A percentile compares a stretch with the other conserved stretches of the same genome.
phyloP scores from a whole-genome alignment of 2,888 invertebrate species.

The Frankliniella fusca region DNA sequence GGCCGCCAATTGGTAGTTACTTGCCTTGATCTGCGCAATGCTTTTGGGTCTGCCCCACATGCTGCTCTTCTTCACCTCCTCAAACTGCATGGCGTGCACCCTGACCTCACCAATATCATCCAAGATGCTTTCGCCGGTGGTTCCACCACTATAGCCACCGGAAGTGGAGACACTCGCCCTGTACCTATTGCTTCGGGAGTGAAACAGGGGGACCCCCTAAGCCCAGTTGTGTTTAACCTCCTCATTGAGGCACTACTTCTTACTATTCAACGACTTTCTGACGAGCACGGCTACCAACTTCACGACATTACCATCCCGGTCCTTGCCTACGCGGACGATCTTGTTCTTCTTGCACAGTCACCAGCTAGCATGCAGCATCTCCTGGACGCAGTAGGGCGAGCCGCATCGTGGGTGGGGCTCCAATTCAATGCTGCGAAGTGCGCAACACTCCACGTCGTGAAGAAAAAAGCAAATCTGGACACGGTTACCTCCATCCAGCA shows the following conservation, averaged over 20 bases:
- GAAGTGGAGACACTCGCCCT: not conserved
- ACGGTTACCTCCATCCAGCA: not conserved
- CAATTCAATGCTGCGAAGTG: constrained; percentile 43
- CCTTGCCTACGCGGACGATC: constrained; percentile 40
- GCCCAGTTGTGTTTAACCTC: no score
- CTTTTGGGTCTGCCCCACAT: not conserved
- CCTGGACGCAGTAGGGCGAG: constrained; percentile 12
- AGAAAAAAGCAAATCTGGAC: not conserved
- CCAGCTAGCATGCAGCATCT: constrained; percentile 4
- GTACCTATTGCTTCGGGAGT: constrained; percentile 35
- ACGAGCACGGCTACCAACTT: not conserved
- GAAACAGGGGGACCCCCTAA: not conserved
- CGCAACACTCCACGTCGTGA: constrained; percentile 38
- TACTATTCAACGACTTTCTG: not conserved
- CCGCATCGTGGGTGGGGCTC: constrained; percentile 39
- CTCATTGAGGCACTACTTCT: constrained; percentile 40
- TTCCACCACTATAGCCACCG: not conserved
- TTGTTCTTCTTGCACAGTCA: constrained; percentile 34
- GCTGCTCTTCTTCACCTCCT: no score
- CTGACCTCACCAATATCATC: not conserved
- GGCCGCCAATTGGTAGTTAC: not conserved
- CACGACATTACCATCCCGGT: not conserved
- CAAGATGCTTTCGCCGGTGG: not conserved
- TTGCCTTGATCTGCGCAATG: not conserved
- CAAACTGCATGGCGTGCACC: not conserved